Evolutionary conservation across 92 coral and sea anemone species (phyloP), one percentile per base, ranked within the genome.

Genomic region (Siderastrea radians): DNA sequence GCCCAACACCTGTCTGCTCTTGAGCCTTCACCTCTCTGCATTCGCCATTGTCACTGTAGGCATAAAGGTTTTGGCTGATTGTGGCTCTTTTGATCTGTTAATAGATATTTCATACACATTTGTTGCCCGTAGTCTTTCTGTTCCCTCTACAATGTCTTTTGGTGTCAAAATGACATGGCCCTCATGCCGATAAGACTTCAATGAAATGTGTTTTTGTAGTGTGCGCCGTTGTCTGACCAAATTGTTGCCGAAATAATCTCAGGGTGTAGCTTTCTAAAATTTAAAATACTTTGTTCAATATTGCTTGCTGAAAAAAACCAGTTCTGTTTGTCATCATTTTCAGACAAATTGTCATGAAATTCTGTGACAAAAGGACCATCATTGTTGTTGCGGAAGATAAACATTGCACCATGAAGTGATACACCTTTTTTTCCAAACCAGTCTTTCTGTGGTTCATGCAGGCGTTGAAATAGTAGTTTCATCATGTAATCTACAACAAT

Each of bases 401-500:
- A 26, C 38, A 26, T 26, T 26, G 38, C 38, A 0, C 38, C 38
- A 26, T 26, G 38, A 26, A 26, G 38, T 26, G 38, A 26, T 26
- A 26, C 38, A 26, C 38, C 38, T 26, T 26, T 26, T 26, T 26
- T 26, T 26, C 38, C 38, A 26, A 26, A 26, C 38, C 38, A 26
- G 38, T 26, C 38, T 26, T 61, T 73, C 86, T 69, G 84, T 44
- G 89, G 92, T 48, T 91, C 94, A 74, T 45, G 51, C 5, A 78
- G 62, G 47, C 72, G 76, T 15, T 87, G 84, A 54, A 81, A 78
- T 11, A 91, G 38, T 7, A 87, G 89, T 38, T 82, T 91, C 91
- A 91, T 91, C 94, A 91, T 91, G 71, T 82, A 88, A 63, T 88
- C 92, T 17, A 83, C 53, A 2, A 80, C 90, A 14, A 83, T 87